Evolutionary conservation across 2,888 invertebrate species (phyloP), one percentile per base, ranked within the genome.

Genomic region (Netelia fuscicornis): DNA sequence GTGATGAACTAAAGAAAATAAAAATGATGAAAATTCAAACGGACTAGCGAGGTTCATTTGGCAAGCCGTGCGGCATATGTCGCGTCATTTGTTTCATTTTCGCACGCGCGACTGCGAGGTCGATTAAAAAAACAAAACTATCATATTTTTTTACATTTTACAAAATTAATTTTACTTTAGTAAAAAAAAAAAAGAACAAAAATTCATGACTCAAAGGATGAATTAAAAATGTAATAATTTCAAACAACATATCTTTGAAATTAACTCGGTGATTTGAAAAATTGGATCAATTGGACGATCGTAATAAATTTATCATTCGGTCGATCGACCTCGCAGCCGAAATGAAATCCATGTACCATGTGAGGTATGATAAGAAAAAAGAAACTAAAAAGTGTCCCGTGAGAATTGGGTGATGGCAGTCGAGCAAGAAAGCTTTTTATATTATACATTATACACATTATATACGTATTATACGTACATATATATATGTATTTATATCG

Each of bases 41-140:
- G 89, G 89, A 90, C 74, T 84, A 89, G 91, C 92, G 93, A 91
- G 90, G 91, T 93, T 93, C 91, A 89, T 92, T 90, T 93, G 93
- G 93, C 93, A 93, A 92, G 93, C 93, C 93, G 92, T 94, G 93
- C 93, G 93, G 93, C 93, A 92, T 92, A 93, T 94, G 93, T 92
- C 92, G 93, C 89, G 93, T 93, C 93, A 93, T 93, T 94, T 93
- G 90, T 93, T 37, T 93, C 93, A 93, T 93, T 93, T 89, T 93
- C 90, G 93, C 93, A 93, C 93, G 91, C 93, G 91, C 92, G 92
- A 92, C 93, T 93, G 93, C 92, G 93, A 92, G 93, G 92, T 91
- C 91, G 91, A 85, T 84, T 75, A 20, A 52, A 62, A 65, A 60
- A 6, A 20, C 17, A 1, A 48, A 42, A 65, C 52, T n/a, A 13